Evolutionary conservation across 2,113 vertebrate species (phyloP), one percentile per base, ranked within the genome.

Genomic region (Shinisaurus crocodilurus): DNA sequence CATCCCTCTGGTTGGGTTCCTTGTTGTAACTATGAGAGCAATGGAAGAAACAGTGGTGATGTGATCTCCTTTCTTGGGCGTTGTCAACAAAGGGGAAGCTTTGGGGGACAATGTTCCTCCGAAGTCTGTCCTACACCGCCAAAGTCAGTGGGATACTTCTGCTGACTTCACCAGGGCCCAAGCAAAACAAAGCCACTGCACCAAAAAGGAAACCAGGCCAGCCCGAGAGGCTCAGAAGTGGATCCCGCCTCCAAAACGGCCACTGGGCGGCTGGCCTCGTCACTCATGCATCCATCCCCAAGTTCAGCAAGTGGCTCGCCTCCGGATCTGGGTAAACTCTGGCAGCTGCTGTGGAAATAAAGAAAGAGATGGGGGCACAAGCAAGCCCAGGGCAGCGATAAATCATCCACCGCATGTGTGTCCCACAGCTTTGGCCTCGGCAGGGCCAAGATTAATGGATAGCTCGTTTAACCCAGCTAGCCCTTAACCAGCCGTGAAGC

Each of bases 401-500:
- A 96, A 96, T 96, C 94, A 95, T 88, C 37, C 0, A 0, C 90
- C 0, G 3, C 23, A 27, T 95, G 93, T 92, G 92, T 91, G 92
- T 93, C 91, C 93, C 93, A 77, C 0, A 7, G 89, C 92, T 92
- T 86, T 88, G 94, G 86, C 91, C 93, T 6, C 54, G 0, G 89
- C 1, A 0, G 72, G 90, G 89, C 29, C 0, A 43, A 91, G 95
- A 96, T 96, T 94, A 94, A 96, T 95, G 92, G 93, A 92, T 76
- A 92, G 25, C 92, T 85, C 85, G 0, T 94, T 96, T 95, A 96
- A 96, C 94, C 95, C 91, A 94, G 89, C 92, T 86, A 93, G 95
- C 94, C 95, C 93, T 85, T 92, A 93, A 95, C 92, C 5, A 92
- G 94, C 95, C 93, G 67, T 93, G 96, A 95, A 94, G 95, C 0